These are phyloP conservation scores for Capitulum mitella DNA, from an alignment of 2,888 invertebrate species.

Conservation along the genomic window DNA sequence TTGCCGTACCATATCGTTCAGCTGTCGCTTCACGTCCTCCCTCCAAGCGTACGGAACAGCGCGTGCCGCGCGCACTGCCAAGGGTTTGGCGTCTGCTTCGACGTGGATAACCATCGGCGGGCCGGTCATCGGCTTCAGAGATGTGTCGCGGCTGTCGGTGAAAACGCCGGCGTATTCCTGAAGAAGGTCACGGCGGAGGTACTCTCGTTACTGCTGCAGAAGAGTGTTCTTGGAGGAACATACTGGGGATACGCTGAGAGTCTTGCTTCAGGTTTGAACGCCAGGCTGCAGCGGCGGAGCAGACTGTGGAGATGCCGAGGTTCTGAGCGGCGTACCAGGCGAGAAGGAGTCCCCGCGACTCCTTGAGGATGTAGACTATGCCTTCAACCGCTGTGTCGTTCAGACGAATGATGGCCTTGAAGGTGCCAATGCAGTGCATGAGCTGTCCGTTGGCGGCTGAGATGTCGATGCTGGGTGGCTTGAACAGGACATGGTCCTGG, in stretches of 20 bases:
- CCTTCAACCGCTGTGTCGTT: not conserved
- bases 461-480: not conserved
- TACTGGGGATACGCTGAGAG: not conserved
- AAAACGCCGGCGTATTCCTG: not conserved
- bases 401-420: not conserved
- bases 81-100: not conserved
- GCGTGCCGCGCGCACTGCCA: not conserved
- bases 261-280: not conserved
- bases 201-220: not conserved
- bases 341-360: not conserved
- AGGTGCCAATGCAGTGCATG: not conserved
- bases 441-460: not conserved
- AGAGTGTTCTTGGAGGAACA: not conserved
- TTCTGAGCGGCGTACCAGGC: not conserved
- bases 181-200: not conserved
- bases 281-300: not conserved
- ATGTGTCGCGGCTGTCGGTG: not conserved
- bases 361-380: not conserved
- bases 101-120: not conserved
- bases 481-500: not conserved
- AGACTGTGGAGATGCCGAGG: not conserved
- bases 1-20: not conserved
- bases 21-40: not conserved
- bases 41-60: not conserved
- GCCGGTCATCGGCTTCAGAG: conserved; percentile 2